phyloP scores from a whole-genome alignment of 2,888 invertebrate genomes.

The Chamaedrilus cognettii region DNA sequence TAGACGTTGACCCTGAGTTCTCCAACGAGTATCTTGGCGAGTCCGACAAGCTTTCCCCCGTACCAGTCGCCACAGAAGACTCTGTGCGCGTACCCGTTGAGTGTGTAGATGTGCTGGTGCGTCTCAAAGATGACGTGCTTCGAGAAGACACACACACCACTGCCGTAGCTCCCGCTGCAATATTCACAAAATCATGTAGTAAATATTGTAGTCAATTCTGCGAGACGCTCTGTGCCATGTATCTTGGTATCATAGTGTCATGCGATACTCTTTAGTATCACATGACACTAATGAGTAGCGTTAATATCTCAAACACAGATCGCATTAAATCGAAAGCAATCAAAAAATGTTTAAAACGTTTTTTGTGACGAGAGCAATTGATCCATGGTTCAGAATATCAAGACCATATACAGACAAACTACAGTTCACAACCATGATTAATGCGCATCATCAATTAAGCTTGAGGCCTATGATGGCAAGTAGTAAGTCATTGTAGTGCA shows the following conservation, averaged over 20 bases:
- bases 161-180: slow-evolving; percentile 55
- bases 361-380: not conserved
- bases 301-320: too few species aligned
- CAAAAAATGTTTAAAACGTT: too few species aligned
- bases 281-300: not conserved
- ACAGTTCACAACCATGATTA: too few species aligned
- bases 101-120: slow-evolving; percentile 88
- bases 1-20: slow-evolving; percentile 77
- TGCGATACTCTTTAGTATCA: not conserved
- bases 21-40: slow-evolving; percentile 52
- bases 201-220: not conserved
- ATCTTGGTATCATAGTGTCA: not conserved
- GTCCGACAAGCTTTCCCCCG: slow-evolving; percentile 80
- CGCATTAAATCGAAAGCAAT: too few species aligned
- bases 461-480: too few species aligned
- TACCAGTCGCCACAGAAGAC: slow-evolving; percentile 99
- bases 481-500: too few species aligned
- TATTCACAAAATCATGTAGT: not conserved
- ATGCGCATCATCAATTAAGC: too few species aligned
- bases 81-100: slow-evolving; percentile 98
- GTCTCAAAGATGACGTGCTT: slow-evolving; percentile 67
- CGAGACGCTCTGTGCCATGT: not conserved
- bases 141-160: slow-evolving; percentile 58
- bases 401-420: too few species aligned
- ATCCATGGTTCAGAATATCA: not conserved